Conservation (phyloP, 2,888 invertebrate genomes). For the Macrosiphum euphorbiae region DNA sequence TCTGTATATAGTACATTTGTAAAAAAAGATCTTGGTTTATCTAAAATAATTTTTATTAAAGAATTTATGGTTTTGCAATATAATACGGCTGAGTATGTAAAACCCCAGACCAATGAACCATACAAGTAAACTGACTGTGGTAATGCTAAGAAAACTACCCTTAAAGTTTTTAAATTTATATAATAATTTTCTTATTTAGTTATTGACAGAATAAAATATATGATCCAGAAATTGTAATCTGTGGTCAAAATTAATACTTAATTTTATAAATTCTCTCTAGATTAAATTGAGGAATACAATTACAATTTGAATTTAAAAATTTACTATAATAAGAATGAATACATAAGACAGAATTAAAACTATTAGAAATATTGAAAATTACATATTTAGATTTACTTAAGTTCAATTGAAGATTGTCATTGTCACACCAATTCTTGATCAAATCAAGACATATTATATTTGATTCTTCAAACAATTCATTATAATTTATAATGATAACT, state of each 20-base stretch:
- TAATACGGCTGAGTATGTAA: not conserved
- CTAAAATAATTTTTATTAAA: constrained; percentile 26
- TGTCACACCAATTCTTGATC: not conserved
- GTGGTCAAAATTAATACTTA: not conserved
- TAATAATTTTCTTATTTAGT: constrained; percentile 6
- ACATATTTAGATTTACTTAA: not conserved
- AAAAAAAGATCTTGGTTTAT: not conserved
- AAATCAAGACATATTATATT: not conserved
- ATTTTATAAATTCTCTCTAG: not conserved
- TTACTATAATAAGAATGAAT: not conserved
- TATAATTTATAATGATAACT: not conserved
- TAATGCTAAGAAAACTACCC: not conserved
- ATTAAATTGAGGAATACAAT: constrained; percentile 1
- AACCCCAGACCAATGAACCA: not conserved
- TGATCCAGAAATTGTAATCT: not conserved
- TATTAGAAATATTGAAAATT: not conserved
- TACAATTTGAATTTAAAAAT: not conserved
- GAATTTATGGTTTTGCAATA: not conserved
- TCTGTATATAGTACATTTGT: not conserved
- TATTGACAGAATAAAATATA: not conserved
- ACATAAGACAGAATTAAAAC: not conserved
- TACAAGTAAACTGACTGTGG: not conserved
- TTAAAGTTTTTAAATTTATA: constrained; percentile 4
- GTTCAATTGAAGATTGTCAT: not conserved
- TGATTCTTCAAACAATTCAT: not conserved